phyloP scores from a whole-genome alignment of 2,888 invertebrate species.

The Parnassius smintheus region DNA sequence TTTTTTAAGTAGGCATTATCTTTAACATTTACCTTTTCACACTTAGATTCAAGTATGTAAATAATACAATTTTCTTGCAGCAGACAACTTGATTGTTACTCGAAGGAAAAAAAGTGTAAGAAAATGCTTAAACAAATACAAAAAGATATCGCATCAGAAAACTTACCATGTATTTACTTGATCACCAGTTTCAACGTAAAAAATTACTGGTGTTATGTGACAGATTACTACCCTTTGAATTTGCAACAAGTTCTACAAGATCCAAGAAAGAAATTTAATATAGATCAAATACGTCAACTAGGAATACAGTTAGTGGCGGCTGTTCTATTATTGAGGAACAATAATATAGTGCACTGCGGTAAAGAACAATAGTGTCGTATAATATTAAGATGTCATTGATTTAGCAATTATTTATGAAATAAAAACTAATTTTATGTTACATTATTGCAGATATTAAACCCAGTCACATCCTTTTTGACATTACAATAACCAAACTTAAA shows the following conservation, averaged over 20 bases:
- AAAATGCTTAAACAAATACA: conserved; percentile 43
- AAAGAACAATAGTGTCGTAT: conserved; percentile 23
- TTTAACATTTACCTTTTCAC: not conserved
- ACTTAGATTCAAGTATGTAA: not conserved
- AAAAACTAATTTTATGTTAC: not conserved
- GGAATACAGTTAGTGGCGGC: conserved; percentile 54
- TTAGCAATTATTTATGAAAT: not conserved
- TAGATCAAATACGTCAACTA: conserved; percentile 47
- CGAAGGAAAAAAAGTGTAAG: conserved; percentile 32
- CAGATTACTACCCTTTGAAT: conserved; percentile 55
- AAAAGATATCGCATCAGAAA: conserved; percentile 37
- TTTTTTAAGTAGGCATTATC: conserved; percentile 43
- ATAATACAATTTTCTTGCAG: conserved; percentile 5
- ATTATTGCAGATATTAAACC: conserved; percentile 60
- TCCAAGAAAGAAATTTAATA: conserved; percentile 40
- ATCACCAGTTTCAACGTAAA: conserved; percentile 38
- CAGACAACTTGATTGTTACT: conserved; percentile 2
- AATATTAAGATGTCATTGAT: not conserved
- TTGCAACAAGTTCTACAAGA: conserved; percentile 41
- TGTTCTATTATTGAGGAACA: conserved; percentile 45
- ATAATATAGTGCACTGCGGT: conserved; percentile 58
- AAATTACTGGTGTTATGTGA: conserved; percentile 46
- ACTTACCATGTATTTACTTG: conserved; percentile 39
- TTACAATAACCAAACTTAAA: conserved; percentile 41
- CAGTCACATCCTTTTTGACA: conserved; percentile 52